Evolutionary conservation across 2,888 invertebrate species (phyloP).

Genomic region (Phrixothrix hirtus): DNA sequence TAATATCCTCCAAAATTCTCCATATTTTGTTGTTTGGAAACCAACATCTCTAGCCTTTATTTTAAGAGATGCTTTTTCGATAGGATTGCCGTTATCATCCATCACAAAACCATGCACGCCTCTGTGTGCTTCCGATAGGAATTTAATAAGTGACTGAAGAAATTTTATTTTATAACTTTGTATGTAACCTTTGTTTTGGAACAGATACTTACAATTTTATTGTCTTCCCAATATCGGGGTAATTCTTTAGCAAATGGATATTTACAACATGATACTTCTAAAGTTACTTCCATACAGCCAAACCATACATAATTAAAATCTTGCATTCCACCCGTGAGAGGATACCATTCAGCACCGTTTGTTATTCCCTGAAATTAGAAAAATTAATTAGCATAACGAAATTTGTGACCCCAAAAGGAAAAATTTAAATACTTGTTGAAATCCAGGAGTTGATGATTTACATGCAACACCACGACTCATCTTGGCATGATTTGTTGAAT

Average conservation of each 20-base stretch:
- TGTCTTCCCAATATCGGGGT: constrained; percentile 85
- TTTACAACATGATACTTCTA: constrained; percentile 94
- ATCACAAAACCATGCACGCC: constrained; percentile 88
- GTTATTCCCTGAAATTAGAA: constrained; percentile 87
- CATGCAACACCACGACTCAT: constrained; percentile 87
- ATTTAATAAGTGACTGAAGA: constrained; percentile 77
- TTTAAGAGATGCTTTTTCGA: constrained; percentile 77
- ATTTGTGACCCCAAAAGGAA: too few relatives aligned
- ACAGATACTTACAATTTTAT: constrained; percentile 72
- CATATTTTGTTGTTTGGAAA: constrained; percentile 84
- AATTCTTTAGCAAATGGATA: constrained; percentile 82
- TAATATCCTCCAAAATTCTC: constrained; percentile 94
- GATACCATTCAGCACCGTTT: constrained; percentile 94
- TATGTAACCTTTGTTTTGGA: too few relatives aligned
- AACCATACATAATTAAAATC: constrained; percentile 94
- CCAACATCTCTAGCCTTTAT: constrained; percentile 82
- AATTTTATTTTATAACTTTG: neutral
- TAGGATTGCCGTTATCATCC: constrained; percentile 75
- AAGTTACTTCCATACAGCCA: constrained; percentile 93
- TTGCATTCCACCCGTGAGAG: constrained; percentile 88
- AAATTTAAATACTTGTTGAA: constrained; percentile 60
- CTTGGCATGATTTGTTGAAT: constrained; percentile 84
- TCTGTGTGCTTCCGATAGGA: constrained; percentile 82
- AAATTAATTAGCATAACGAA: too few relatives aligned
- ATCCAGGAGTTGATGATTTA: constrained; percentile 73